phyloP scores from a whole-genome alignment of 1,140 invertebrate species.

The Drosophila nigromelanica region DNA sequence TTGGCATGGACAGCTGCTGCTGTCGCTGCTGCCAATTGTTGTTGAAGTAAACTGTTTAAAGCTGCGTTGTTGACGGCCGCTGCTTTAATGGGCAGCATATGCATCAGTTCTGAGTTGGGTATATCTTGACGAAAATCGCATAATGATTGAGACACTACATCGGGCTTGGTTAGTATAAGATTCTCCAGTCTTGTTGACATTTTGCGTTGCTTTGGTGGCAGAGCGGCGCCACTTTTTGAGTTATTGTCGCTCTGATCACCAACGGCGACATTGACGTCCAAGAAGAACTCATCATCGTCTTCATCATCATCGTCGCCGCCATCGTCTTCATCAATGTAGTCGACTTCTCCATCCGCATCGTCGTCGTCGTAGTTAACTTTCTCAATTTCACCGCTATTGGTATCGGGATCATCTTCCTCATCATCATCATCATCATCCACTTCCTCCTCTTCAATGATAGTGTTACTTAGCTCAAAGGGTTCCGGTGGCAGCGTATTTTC shows the following conservation, averaged over 20 bases:
- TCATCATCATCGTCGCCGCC: constrained; percentile 57
- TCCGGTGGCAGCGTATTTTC: constrained; percentile 69
- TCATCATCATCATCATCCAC: constrained; percentile 60
- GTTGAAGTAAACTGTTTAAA: constrained; percentile 62
- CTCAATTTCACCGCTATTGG: constrained; percentile 67
- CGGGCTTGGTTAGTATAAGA: constrained; percentile 67
- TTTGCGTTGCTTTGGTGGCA: constrained; percentile 68
- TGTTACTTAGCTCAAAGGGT: constrained; percentile 60
- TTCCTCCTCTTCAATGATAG: constrained; percentile 70
- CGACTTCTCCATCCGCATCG: constrained; percentile 56
- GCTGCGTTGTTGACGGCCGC: constrained; percentile 62
- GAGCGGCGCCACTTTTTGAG: constrained; percentile 36
- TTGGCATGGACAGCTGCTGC: constrained; percentile 70
- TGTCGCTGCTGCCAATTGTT: constrained; percentile 61
- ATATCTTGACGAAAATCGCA: constrained; percentile 77
- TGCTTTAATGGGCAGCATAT: constrained; percentile 74
- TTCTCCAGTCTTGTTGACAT: constrained; percentile 72
- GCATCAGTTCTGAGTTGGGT: constrained; percentile 64
- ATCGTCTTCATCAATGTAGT: constrained; percentile 71
- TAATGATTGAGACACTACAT: constrained; percentile 60
- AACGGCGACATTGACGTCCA: constrained; percentile 55
- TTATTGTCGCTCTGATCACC: constrained; percentile 41
- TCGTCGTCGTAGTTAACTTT: constrained; percentile 64
- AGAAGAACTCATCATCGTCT: constrained; percentile 63
- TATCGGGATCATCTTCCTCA: constrained; percentile 61